These are phyloP conservation scores for Okapia johnstoni DNA, from an alignment of 2,113 vertebrate species.

Conservation along the genomic window DNA sequence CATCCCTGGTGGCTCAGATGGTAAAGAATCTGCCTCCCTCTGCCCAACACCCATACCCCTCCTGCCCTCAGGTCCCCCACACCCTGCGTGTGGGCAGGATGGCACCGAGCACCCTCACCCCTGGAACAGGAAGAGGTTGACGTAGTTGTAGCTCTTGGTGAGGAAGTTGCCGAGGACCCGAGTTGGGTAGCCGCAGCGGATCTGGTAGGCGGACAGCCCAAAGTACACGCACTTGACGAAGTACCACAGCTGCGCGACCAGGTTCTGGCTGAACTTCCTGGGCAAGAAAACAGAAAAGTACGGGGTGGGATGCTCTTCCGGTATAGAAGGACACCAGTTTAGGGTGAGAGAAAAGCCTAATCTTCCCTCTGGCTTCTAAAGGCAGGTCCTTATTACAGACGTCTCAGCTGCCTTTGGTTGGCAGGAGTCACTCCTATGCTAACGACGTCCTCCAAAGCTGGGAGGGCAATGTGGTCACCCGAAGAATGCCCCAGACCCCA, in stretches of 20 bases:
- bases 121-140: slow-evolving; percentile 99
- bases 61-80: no score
- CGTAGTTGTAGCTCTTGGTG: slow-evolving; percentile 98
- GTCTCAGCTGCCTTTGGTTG: not conserved
- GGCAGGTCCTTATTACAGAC: not conserved
- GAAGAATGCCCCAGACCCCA: not conserved
- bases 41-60: not conserved
- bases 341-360: not conserved
- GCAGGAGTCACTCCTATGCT: not conserved
- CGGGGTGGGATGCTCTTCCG: not conserved
- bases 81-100: fast-evolving
- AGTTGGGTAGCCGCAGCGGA: slow-evolving; percentile 98
- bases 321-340: not conserved
- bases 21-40: not conserved
- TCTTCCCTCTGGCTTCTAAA: not conserved
- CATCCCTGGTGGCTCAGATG: not conserved
- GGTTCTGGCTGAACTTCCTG: slow-evolving; percentile 97
- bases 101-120: slow-evolving; percentile 84
- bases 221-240: slow-evolving; percentile 99
- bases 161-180: slow-evolving; percentile 98
- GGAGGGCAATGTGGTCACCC: not conserved
- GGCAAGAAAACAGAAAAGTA: slow-evolving; percentile 53
- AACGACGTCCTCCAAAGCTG: not conserved
- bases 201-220: slow-evolving; percentile 97
- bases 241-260: slow-evolving; percentile 98